Evolutionary conservation across 2,888 invertebrate genomes (phyloP).

Genomic region (Blomia tropicalis): DNA sequence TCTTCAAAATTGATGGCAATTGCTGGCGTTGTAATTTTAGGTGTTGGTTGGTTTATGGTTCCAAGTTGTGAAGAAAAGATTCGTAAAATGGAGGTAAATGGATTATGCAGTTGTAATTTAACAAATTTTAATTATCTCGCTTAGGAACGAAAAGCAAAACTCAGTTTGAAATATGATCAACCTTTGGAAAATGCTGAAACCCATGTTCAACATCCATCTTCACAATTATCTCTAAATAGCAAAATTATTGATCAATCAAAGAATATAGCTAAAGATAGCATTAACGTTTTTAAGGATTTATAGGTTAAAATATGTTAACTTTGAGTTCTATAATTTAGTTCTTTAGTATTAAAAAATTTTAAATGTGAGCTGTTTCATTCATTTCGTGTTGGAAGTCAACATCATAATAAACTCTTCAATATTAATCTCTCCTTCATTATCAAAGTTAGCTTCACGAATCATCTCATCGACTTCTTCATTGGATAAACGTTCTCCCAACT

Average conservation of each 20-base stretch:
- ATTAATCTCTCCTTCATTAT: slow-evolving; percentile 97
- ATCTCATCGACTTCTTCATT: slow-evolving; percentile 99
- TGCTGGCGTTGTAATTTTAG: neutral
- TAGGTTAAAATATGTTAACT: neutral
- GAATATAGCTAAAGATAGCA: neutral
- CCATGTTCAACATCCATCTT: neutral
- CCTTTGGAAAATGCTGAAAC: neutral
- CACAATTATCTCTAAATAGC: neutral
- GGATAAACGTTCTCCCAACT: slow-evolving; percentile 95
- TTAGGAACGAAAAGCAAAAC: neutral
- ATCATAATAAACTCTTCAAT: slow-evolving; percentile 49
- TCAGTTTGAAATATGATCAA: neutral
- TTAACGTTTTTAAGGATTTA: slow-evolving; percentile 11
- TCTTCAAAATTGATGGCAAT: neutral
- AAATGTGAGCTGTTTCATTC: neutral
- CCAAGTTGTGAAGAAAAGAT: slow-evolving; percentile 11
- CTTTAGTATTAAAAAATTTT: neutral
- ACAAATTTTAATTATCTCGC: no score
- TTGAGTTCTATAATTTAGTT: neutral
- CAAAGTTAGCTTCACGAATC: slow-evolving; percentile 97
- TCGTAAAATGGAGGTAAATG: slow-evolving; percentile 9
- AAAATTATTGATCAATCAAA: neutral
- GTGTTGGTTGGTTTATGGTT: neutral
- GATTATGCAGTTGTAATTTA: neutral
- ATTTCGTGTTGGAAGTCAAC: neutral